Evolutionary conservation across 2,113 vertebrate genomes (phyloP), one percentile per base, ranked within the genome.

Genomic region (Scortum barcoo): DNA sequence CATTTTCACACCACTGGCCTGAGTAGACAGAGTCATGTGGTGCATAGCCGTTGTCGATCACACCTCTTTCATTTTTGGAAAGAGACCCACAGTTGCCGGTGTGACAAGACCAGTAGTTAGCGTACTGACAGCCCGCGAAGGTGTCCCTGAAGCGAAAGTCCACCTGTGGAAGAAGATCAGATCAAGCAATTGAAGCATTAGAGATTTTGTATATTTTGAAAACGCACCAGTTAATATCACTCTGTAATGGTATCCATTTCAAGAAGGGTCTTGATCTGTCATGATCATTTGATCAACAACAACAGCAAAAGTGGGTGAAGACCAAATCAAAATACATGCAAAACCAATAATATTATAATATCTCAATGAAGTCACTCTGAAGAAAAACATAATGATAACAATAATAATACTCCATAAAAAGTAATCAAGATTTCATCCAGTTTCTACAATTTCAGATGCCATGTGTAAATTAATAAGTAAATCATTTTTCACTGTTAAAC

Each of bases 1-100:
- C 94, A 1, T 75, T 80, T 77, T 94, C 91, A 87, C 92, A 94
- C 93, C 94, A 95, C 1, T 28, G 48, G 0, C n/a, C n/a, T 0
- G 11, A 30, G 24, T 74, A 8, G 0, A n/a, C 0, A n/a, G n/a
- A n/a, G n/a, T n/a, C n/a, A n/a, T 0, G 2, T 0, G 80, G 76
- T 5, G 72, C 30, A 19, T 80, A 36, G 69, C 88, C 87, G 0
- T 0, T 20, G 78, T 94, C 91, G 9, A 94, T 60, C 1, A 7
- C 1, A 2, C 56, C 62, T 10, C 0, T 57, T 7, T 44, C 17
- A 3, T 0, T 0, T 3, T 0, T 40, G 6, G 0, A n/a, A n/a
- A n/a, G n/a, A n/a, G n/a, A n/a, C 9, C 91, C 89, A 81, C 93
- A 95, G 65, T 83, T 7, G 0, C 92, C 87, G 0, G 0, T 1